Percentiles rank a stretch among this genome's conserved stretches.
These are phyloP conservation scores for Oithona nana DNA, from an alignment of 2,888 invertebrate species.

Conservation along the genomic window DNA sequence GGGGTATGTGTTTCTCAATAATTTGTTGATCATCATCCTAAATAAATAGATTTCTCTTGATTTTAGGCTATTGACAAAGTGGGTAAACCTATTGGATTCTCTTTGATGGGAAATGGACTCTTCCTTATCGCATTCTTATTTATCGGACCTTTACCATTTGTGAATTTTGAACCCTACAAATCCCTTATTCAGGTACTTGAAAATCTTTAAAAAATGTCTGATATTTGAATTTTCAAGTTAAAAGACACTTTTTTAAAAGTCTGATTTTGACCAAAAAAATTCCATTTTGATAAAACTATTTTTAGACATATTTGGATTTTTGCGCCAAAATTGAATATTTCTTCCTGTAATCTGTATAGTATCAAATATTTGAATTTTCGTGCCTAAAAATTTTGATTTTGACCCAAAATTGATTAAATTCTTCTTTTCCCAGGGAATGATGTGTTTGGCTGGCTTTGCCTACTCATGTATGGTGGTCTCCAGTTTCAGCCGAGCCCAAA, in stretches of 20 bases:
- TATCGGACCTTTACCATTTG: background rate
- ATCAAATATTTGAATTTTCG: no score
- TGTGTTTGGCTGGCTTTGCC: background rate
- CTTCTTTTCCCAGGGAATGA: no score
- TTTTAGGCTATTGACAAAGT: background rate
- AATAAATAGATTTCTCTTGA: background rate
- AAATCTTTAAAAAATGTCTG: no score
- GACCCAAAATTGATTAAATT: no score
- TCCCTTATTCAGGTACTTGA: background rate
- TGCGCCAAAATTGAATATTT: no score
- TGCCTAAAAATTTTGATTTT: no score
- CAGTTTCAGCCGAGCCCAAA: constrained; percentile 1
- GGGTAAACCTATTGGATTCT: background rate
- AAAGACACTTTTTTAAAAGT: no score
- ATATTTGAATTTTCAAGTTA: no score
- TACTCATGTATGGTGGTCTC: background rate
- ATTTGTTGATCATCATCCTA: background rate
- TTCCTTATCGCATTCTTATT: background rate
- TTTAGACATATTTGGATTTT: no score
- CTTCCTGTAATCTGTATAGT: no score
- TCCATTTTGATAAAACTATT: no score
- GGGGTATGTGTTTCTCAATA: background rate
- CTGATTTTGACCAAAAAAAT: no score
- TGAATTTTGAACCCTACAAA: background rate
- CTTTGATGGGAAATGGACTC: background rate